Conservation (phyloP, 1,140 invertebrate genomes). For the Hycleus cichorii region DNA sequence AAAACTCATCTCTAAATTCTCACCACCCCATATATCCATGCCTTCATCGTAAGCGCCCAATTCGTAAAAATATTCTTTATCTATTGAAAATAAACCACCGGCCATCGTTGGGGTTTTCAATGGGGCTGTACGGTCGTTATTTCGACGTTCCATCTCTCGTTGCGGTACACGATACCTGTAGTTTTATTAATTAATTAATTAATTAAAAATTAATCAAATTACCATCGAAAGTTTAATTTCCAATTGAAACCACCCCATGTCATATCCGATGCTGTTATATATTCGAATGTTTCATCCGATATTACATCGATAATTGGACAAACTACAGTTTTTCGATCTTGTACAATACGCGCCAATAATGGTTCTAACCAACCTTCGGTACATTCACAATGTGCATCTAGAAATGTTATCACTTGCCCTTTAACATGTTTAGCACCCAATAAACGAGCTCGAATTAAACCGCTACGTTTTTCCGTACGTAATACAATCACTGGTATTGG, state of each 20-base stretch:
- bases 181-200: too few relatives aligned
- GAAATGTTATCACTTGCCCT: conserved; percentile 91
- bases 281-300: conserved; percentile 95
- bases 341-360: conserved; percentile 77
- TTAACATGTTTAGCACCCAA: conserved; percentile 86
- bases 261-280: conserved; percentile 88
- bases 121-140: conserved; percentile 82
- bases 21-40: conserved; percentile 99
- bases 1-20: conserved; percentile 99
- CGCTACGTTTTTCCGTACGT: conserved; percentile 82
- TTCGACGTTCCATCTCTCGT: conserved; percentile 84
- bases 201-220: too few relatives aligned
- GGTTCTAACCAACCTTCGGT: conserved; percentile 94
- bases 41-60: conserved; percentile 96
- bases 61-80: conserved; percentile 94
- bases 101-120: conserved; percentile 96
- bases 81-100: conserved; percentile 96
- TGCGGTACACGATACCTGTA: conserved; percentile 79
- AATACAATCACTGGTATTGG: conserved; percentile 78
- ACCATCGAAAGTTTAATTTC: conserved; percentile 95
- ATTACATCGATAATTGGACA: conserved; percentile 99
- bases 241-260: conserved; percentile 98
- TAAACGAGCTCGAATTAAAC: conserved; percentile 86
- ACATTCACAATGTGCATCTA: conserved; percentile 95
- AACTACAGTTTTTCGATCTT: conserved; percentile 87